Conservation (phyloP, 2,888 invertebrate species). For the Dynastes tityus region DNA sequence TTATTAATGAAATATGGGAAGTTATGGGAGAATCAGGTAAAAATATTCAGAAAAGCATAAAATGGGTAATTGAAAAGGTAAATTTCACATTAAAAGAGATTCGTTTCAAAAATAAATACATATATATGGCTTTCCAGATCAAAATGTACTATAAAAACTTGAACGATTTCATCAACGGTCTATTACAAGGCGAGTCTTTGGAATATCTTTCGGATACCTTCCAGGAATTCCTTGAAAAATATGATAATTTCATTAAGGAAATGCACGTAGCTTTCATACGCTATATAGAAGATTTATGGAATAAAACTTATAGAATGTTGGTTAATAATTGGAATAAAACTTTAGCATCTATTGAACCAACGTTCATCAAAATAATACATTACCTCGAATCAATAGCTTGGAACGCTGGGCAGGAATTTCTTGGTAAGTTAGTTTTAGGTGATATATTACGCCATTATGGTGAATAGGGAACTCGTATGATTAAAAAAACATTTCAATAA, state of each 20-base stretch:
- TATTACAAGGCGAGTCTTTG: slow-evolving; percentile 84
- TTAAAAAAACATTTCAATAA: no score
- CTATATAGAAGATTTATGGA: slow-evolving; percentile 84
- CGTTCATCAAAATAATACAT: slow-evolving; percentile 83
- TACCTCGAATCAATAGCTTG: slow-evolving; percentile 83
- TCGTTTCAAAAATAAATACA: background rate
- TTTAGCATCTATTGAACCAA: slow-evolving; percentile 83
- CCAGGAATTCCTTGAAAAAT: slow-evolving; percentile 81
- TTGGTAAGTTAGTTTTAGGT: slow-evolving; percentile 68
- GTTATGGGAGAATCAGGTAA: slow-evolving; percentile 89
- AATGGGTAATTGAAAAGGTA: slow-evolving; percentile 82
- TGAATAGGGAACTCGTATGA: no score
- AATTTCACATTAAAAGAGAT: slow-evolving; percentile 32
- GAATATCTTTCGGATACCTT: slow-evolving; percentile 80
- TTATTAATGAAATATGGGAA: slow-evolving; percentile 87
- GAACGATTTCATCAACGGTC: slow-evolving; percentile 78
- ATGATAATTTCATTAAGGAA: slow-evolving; percentile 85
- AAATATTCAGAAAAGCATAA: slow-evolving; percentile 82
- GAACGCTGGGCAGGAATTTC: slow-evolving; percentile 82
- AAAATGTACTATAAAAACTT: slow-evolving; percentile 82
- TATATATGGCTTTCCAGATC: slow-evolving; percentile 67
- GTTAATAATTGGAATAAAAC: slow-evolving; percentile 83
- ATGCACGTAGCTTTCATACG: slow-evolving; percentile 80
- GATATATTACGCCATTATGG: background rate
- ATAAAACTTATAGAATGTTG: slow-evolving; percentile 77